Percentiles rank a stretch among this genome's conserved stretches.
phyloP scores from a whole-genome alignment of 2,113 vertebrate species.

The Felis chaus region DNA sequence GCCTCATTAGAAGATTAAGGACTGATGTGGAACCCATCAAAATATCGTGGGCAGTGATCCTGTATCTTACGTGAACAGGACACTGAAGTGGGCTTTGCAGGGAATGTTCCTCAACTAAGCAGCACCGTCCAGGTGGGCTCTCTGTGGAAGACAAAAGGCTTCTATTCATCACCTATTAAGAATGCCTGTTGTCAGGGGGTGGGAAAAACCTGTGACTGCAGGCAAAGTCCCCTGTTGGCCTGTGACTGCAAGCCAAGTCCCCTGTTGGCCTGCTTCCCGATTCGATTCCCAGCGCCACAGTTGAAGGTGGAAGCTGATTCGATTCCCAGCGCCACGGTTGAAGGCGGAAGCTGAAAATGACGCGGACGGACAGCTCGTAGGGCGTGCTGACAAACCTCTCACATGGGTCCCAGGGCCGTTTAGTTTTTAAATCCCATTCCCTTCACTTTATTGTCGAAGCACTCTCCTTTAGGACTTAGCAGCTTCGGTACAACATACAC shows the following conservation, averaged over 20 bases:
- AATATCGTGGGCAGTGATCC: background rate
- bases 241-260: background rate
- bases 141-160: background rate
- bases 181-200: background rate
- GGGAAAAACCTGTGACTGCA: background rate
- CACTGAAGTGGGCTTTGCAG: background rate
- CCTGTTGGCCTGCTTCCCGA: conserved; percentile 12
- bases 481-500: background rate
- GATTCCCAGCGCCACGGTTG: conserved; percentile 1
- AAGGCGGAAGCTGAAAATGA: conserved; percentile 29
- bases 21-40: background rate
- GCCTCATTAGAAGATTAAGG: conserved; percentile 39
- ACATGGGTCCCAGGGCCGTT: background rate
- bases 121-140: background rate
- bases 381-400: background rate
- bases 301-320: conserved; percentile 12
- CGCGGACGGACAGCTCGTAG: background rate
- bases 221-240: no score
- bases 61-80: background rate
- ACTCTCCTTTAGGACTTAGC: background rate
- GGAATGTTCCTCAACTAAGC: background rate
- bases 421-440: background rate
- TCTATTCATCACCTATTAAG: background rate
- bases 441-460: background rate
- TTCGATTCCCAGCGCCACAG: conserved; percentile 25